These are phyloP conservation scores for Odocoileus hemionus DNA, from an alignment of 2,113 vertebrate species.

Conservation along the genomic window DNA sequence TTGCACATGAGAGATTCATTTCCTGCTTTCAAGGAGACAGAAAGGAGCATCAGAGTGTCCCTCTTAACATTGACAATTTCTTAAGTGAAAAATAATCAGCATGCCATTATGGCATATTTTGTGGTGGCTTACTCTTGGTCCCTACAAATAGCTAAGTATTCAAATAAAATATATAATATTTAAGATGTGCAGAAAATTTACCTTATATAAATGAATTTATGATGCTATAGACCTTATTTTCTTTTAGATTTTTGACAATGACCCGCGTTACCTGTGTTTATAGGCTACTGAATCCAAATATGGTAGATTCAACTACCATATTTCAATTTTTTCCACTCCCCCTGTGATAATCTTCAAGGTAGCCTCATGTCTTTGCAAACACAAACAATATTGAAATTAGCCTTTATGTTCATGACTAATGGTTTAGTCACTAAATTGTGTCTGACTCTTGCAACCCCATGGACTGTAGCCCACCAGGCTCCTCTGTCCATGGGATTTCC, in stretches of 20 bases:
- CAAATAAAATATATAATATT: background rate
- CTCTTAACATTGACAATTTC: background rate
- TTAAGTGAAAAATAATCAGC: background rate
- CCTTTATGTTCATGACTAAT: background rate
- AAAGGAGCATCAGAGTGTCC: background rate
- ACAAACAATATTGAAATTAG: background rate
- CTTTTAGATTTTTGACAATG: background rate
- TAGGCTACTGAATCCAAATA: background rate
- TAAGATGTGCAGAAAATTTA: background rate
- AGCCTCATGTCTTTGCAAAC: background rate
- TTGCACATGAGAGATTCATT: background rate
- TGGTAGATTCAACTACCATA: background rate
- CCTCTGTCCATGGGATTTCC: background rate
- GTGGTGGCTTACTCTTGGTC: background rate
- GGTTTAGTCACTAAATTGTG: background rate
- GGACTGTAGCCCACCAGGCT: background rate
- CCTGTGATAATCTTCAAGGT: too few relatives aligned
- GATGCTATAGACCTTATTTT: background rate
- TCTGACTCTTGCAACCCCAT: background rate
- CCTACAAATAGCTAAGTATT: background rate
- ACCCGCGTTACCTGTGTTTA: background rate
- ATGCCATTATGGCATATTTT: background rate
- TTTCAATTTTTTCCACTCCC: background rate
- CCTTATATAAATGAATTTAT: background rate
- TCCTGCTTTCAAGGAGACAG: background rate